Conservation (phyloP, 2,888 invertebrate genomes). For the Eilema caniola region DNA sequence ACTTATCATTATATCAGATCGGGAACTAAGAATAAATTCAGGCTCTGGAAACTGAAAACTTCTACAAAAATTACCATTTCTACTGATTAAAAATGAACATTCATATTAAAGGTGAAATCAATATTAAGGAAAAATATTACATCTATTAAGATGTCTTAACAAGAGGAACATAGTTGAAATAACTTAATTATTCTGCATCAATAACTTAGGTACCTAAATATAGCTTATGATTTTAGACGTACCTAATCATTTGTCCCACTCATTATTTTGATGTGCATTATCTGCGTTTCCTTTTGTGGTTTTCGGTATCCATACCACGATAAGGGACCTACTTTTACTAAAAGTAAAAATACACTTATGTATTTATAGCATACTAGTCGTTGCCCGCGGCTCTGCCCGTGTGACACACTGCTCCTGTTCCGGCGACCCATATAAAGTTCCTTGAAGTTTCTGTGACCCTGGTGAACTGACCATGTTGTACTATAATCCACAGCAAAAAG, state of each 20-base stretch:
- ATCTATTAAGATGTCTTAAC: no score
- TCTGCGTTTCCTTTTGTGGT: constrained; percentile 3
- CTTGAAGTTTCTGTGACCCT: no score
- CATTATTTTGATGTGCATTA: constrained; percentile 1
- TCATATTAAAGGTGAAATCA: not conserved
- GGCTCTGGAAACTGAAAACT: not conserved
- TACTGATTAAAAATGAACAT: not conserved
- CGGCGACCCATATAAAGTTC: no score
- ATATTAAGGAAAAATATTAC: no score
- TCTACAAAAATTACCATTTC: no score
- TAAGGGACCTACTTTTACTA: not conserved
- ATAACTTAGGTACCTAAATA: not conserved
- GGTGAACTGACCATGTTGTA: no score
- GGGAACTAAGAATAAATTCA: not conserved
- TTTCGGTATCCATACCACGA: not conserved
- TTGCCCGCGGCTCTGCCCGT: no score
- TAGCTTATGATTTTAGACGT: not conserved
- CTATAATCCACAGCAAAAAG: no score
- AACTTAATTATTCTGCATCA: no score
- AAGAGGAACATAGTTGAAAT: no score
- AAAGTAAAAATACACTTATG: not conserved
- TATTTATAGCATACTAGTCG: not conserved
- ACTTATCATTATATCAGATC: not conserved
- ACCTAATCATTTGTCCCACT: not conserved
- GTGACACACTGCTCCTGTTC: no score